Conservation (phyloP, 2,888 invertebrate genomes). For the Ormia ochracea region DNA sequence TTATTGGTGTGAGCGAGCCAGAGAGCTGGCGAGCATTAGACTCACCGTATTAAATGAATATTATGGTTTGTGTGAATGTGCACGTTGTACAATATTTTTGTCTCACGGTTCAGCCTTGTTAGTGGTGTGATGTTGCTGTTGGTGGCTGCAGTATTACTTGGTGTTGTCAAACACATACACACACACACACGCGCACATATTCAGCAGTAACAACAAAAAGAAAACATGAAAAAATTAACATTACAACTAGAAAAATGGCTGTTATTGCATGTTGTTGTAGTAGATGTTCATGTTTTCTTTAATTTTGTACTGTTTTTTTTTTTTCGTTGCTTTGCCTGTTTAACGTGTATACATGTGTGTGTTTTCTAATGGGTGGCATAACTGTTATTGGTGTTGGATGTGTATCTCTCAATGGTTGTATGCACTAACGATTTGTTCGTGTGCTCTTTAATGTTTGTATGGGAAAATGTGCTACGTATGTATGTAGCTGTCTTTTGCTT, state of each 20-base stretch:
- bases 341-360: slow-evolving; percentile 40
- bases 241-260: slow-evolving; percentile 76
- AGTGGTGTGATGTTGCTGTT: slow-evolving; percentile 40
- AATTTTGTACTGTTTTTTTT: slow-evolving; percentile 47
- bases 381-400: slow-evolving; percentile 43
- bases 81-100: not conserved
- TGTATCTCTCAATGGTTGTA: slow-evolving; percentile 4
- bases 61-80: slow-evolving; percentile 37
- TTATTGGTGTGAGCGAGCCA: slow-evolving; percentile 25
- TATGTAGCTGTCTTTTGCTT: slow-evolving; percentile 39
- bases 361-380: slow-evolving; percentile 60
- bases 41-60: slow-evolving; percentile 34
- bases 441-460: slow-evolving; percentile 6
- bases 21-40: slow-evolving; percentile 18
- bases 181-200: slow-evolving; percentile 1
- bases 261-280: slow-evolving; percentile 74
- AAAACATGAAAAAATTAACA: slow-evolving; percentile 76
- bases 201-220: slow-evolving; percentile 58
- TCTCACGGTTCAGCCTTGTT: slow-evolving; percentile 10
- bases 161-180: not conserved
- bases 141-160: slow-evolving; percentile 27
- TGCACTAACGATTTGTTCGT: slow-evolving; percentile 58
- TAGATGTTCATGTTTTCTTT: slow-evolving; percentile 48
- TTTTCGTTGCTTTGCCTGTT: slow-evolving; percentile 42
- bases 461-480: slow-evolving; percentile 36